Evolutionary conservation across 2,797 vertebrate species (phyloP).

Genomic region (Anguilla pacifica): DNA sequence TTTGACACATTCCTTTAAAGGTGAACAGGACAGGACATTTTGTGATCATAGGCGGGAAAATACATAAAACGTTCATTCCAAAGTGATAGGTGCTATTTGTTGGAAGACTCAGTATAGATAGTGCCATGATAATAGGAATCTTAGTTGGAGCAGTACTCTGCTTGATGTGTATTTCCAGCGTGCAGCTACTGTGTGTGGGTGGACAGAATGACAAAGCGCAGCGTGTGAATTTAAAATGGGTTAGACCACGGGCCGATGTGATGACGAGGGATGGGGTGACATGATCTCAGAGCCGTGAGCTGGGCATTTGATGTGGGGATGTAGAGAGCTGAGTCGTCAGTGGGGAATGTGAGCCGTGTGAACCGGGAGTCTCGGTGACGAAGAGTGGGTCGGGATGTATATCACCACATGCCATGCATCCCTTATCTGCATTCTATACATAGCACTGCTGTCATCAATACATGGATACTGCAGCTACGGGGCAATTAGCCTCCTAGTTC

Average conservation of each 20-base stretch:
- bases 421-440: constrained; percentile 61
- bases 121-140: background rate
- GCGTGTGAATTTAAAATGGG: background rate
- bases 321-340: constrained; percentile 45
- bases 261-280: background rate
- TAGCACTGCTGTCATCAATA: constrained; percentile 49
- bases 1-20: background rate
- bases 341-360: constrained; percentile 65
- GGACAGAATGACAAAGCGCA: background rate
- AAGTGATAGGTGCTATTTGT: background rate
- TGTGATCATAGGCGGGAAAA: no score
- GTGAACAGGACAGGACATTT: no score
- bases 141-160: background rate
- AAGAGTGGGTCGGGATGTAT: constrained; percentile 62
- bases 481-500: constrained; percentile 71
- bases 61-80: background rate
- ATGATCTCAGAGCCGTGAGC: constrained; percentile 31
- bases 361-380: constrained; percentile 65
- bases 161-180: background rate
- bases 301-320: constrained; percentile 58
- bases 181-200: background rate
- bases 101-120: background rate
- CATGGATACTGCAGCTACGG: constrained; percentile 55
- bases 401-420: constrained; percentile 61
- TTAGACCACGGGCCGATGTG: background rate